Percentiles rank a stretch among this genome's conserved stretches.
Evolutionary conservation across 2,888 invertebrate genomes (phyloP).

Genomic region (Keiferia lycopersicella): DNA sequence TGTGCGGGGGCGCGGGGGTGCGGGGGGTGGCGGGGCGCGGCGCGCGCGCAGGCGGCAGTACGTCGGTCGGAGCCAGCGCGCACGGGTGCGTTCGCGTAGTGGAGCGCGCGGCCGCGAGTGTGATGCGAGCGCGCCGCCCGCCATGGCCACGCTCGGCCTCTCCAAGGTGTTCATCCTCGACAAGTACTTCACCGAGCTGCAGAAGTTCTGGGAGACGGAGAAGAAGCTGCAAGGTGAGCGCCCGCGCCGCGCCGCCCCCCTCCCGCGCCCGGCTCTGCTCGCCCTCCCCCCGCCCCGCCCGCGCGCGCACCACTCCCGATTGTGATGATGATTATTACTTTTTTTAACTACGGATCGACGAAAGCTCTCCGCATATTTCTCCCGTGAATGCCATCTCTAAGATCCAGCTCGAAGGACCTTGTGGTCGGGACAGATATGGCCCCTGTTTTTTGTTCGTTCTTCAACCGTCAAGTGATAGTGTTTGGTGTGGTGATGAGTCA

Average conservation of each 20-base stretch:
- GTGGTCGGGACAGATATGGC: background rate
- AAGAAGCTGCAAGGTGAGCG: conserved; percentile 96
- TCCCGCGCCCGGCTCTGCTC: conserved; percentile 21
- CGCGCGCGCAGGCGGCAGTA: conserved; percentile 60
- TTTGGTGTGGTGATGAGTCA: conserved; percentile 7
- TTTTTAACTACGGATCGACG: conserved; percentile 25
- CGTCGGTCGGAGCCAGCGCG: conserved; percentile 51
- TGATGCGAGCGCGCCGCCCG: conserved; percentile 73
- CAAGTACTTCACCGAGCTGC: conserved; percentile 98
- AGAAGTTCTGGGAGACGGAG: conserved; percentile 98
- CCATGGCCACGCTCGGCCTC: conserved; percentile 97
- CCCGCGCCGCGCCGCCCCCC: conserved; percentile 30
- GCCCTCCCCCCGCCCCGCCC: conserved; percentile 28
- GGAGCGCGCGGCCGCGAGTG: conserved; percentile 59
- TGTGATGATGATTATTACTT: conserved; percentile 24
- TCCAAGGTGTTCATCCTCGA: conserved; percentile 98
- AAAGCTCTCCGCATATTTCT: conserved; percentile 29
- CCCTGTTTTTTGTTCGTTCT: conserved; percentile 8
- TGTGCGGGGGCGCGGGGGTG: conserved; percentile 30
- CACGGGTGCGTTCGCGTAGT: conserved; percentile 51
- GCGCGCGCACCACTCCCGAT: conserved; percentile 30
- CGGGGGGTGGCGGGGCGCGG: conserved; percentile 27
- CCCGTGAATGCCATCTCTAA: conserved; percentile 21
- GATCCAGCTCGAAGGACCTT: conserved; percentile 23
- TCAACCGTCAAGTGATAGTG: conserved; percentile 17